Evolutionary conservation across 1,140 invertebrate species (phyloP), one percentile per base, ranked within the genome.

Genomic region (Zaprionus gabonicus): DNA sequence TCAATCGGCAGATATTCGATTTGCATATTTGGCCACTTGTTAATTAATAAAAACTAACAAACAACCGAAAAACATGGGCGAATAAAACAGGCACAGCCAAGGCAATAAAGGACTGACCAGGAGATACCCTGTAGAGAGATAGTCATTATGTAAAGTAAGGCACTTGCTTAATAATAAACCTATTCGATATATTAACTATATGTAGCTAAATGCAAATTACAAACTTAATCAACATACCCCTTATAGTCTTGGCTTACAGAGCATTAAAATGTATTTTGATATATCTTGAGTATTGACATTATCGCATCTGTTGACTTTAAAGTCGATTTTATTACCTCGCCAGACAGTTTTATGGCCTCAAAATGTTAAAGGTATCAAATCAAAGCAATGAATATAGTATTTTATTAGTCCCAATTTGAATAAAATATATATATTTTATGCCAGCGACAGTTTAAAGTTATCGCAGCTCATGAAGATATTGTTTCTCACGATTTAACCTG

Each of bases 11-110:
- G 62, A 67, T 80, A 53, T 60, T 64, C 57, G 77, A 90, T 88
- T 88, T 90, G 85, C 84, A 88, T 90, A 88, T 90, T 90, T 88
- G 75, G 81, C 73, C 84, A 90, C 85, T 88, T 87, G 85, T 78
- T 84, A 88, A 88, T 88, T 87, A 88, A 88, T 87, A 83, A 88
- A 74, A 71, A 78, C 80, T 41, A 27, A 53, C 59, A 72, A 69
- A 59, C 31, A 62, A 78, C 58, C 65, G 44, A 73, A 51, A 63
- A 63, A 64, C 72, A 63, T 75, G 25, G 6, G 31, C 10, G 70
- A 75, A 31, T 20, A 46, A 41, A 70, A 64, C 59, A 71, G 51
- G 51, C 25, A 64, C 25, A 10, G 4, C 0, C 0, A 3, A 13
- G 7, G 3, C n/a, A 31, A 3, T 1, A 0, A 20, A 20, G 46